Base-by-base conservation (phyloP, 2,113 vertebrate species). In the Pteropus alecto region DNA sequence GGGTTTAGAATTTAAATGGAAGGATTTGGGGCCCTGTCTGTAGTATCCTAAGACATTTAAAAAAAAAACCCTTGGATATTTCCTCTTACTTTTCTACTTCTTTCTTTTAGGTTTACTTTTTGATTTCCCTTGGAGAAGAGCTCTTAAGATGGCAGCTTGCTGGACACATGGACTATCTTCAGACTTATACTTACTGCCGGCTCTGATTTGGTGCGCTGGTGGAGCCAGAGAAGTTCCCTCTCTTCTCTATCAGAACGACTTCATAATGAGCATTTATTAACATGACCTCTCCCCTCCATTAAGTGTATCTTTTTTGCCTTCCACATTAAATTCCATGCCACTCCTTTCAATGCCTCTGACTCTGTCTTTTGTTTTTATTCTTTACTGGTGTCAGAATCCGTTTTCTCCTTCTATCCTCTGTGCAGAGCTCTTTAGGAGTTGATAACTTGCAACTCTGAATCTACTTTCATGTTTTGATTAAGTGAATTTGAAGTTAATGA, bases 251-350 rank as follows among this genome's bases (percentile, higher is more conserved):
- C 65, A 68, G 87, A 96, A 87, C 86, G 83, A n/a, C 70, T 94
- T 96, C 82, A 70, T 85, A 82, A 92, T 35, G 73, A 60, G 68
- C n/a, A 1, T 93, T 60, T 94, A 12, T 88, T 88, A 94, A 22
- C 33, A 48, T 7, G 70, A 67, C 58, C 76, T 96, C 58, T 74
- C 82, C 46, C 1, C 58, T 90, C 6, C 70, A n/a, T 60, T 95
- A 70, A 77, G 22, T 96, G 89, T 97, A 93, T 95, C 89, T 6
- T 43, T 87, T 90, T 93, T 90, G 71, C 73, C 87, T 84, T 51
- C 1, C 94, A 96, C 98, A 99, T 98, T 97, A 98, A 98, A 98
- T 28, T 60, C 88, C n/a, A 21, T 79, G 54, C n/a, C 26, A 63
- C 68, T 95, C 77, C 71, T 94, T 46, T 28, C 30, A 18, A 0